phyloP scores from a whole-genome alignment of 2,113 vertebrate species.

The Nanorana parkeri region DNA sequence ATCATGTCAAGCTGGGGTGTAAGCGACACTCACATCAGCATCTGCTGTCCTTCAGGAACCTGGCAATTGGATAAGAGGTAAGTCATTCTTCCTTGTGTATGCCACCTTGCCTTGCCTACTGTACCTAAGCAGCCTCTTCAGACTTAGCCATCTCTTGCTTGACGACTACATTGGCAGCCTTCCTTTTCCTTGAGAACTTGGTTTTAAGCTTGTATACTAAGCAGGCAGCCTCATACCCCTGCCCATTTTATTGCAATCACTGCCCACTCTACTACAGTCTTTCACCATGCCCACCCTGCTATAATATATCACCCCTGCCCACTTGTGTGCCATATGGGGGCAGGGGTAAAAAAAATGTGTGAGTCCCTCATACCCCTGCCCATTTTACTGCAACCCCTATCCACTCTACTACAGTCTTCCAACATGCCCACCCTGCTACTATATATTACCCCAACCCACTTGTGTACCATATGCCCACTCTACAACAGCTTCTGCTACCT shows the following conservation, averaged over 20 bases:
- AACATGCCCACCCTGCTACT: no score
- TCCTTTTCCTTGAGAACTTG: background rate
- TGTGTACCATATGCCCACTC: no score
- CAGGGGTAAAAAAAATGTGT: no score
- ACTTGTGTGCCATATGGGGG: no score
- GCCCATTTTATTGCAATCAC: background rate
- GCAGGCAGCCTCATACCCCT: background rate
- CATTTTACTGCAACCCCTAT: no score
- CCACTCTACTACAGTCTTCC: no score
- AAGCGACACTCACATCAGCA: constrained; percentile 3
- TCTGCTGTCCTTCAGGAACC: background rate
- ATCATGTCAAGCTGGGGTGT: constrained; percentile 20
- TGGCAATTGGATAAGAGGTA: constrained; percentile 24
- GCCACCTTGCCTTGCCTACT: background rate
- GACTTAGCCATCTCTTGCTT: no score
- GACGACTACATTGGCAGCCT: background rate
- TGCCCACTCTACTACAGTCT: no score
- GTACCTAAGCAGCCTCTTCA: background rate
- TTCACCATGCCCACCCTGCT: no score
- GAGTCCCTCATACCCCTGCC: background rate
- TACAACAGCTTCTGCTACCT: no score
- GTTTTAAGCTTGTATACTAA: background rate
- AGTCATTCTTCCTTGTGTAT: constrained; percentile 11
- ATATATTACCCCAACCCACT: no score
- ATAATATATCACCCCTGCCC: no score